Evolutionary conservation across 1,140 invertebrate genomes (phyloP).

Genomic region (Drosophila navojoa): DNA sequence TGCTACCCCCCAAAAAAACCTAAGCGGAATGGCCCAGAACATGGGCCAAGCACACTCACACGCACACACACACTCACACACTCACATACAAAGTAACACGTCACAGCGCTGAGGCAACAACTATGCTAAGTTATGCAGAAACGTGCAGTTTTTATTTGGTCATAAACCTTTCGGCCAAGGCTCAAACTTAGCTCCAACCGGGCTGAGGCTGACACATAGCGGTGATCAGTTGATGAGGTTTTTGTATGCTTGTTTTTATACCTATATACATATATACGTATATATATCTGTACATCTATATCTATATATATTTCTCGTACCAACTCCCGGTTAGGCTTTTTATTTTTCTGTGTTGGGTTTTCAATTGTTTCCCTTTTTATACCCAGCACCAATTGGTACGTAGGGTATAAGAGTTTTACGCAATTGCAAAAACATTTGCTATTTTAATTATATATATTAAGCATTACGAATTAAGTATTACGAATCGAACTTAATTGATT

Average conservation of each 20-base stretch:
- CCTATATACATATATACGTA: background rate
- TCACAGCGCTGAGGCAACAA: constrained; percentile 11
- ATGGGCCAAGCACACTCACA: constrained; percentile 1
- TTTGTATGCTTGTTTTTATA: background rate
- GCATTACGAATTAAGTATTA: no score
- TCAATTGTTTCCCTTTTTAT: constrained; percentile 41
- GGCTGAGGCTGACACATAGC: constrained; percentile 45
- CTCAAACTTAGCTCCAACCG: constrained; percentile 29
- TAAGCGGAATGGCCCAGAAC: constrained; percentile 28
- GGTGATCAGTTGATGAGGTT: constrained; percentile 33
- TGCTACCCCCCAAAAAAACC: background rate
- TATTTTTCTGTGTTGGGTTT: background rate
- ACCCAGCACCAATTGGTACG: constrained; percentile 1
- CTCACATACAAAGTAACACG: constrained; percentile 1
- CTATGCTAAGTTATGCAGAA: constrained; percentile 59
- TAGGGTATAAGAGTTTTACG: background rate
- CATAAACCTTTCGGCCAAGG: constrained; percentile 48
- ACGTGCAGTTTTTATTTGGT: constrained; percentile 57
- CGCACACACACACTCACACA: background rate
- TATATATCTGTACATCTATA: background rate
- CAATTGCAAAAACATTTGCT: no score
- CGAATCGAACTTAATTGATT: no score
- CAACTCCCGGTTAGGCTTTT: constrained; percentile 13
- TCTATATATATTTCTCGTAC: background rate
- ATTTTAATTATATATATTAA: no score